Evolutionary conservation across 2,888 invertebrate species (phyloP), one percentile per base, ranked within the genome.

Genomic region (Allophyes oxyacanthae): DNA sequence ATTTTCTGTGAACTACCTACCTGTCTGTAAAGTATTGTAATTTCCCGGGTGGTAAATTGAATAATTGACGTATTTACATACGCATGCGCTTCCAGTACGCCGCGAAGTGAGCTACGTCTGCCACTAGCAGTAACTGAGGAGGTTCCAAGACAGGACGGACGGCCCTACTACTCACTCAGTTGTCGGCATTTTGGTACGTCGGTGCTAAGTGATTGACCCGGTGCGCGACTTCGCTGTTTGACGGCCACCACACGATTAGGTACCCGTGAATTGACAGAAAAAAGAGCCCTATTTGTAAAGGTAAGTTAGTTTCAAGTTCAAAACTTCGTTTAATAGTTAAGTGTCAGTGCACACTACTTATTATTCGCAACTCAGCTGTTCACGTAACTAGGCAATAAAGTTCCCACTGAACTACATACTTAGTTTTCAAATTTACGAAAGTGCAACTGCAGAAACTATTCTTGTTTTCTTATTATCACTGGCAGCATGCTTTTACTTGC

Each of bases 31-130:
- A 51, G 43, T 52, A 66, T 74, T 61, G 51, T 62, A 70, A 64
- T 72, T 85, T 86, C 85, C 86, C 86, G 86, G 84, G 77, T 41
- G 76, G 55, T 75, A 75, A 79, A 87, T 87, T 86, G 79, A 83
- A 83, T 81, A 87, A 87, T 86, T 87, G 88, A 87, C 84, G 82
- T 82, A 71, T 77, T 78, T 63, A 67, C 55, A 55, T 70, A 85
- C 91, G 91, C 91, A 90, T 87, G 91, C 91, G 91, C 85, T 60
- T 67, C 67, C 48, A 66, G 70, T 78, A 48, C 78, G 69, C 57
- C 61, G 70, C 84, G 88, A 88, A 91, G 90, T 89, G 78, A 88
- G 89, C 78, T 56, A 70, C 85, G 46, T 67, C 60, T 45, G 13
- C 45, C 50, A 45, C 42, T 52, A 58, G 60, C 54, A 64, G 46